Evolutionary conservation across 2,113 vertebrate genomes (phyloP).

Genomic region (Sigmodon hispidus): DNA sequence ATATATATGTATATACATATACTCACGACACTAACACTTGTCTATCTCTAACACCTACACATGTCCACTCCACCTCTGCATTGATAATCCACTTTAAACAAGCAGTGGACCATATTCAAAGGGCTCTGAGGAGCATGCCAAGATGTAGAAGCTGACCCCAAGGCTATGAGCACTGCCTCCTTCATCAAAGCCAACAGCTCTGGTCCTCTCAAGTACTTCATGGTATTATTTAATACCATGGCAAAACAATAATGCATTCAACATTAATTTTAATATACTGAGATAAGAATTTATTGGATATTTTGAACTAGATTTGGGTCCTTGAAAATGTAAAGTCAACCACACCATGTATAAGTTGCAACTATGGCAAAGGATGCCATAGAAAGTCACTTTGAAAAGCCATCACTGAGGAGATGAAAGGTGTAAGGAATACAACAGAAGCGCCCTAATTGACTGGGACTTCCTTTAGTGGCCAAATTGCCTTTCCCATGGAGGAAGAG

Average conservation of each 20-base stretch:
- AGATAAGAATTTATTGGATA: not conserved
- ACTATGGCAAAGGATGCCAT: not conserved
- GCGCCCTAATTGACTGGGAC: not conserved
- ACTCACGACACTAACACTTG: not conserved
- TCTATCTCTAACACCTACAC: not conserved
- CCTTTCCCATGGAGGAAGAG: not conserved
- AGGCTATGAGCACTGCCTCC: not conserved
- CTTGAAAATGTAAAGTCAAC: conserved; percentile 1
- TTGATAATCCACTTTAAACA: not conserved
- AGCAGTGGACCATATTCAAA: not conserved
- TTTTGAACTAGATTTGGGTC: not conserved
- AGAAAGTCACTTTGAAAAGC: not conserved
- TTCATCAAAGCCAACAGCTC: not conserved
- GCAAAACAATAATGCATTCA: conserved; percentile 23
- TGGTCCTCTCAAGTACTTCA: not conserved
- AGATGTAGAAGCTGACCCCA: not conserved
- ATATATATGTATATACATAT: not conserved
- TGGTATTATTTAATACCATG: not conserved
- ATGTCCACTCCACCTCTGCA: not conserved
- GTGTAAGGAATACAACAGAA: not conserved
- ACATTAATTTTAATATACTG: not conserved
- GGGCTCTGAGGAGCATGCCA: not conserved
- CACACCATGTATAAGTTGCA: not conserved
- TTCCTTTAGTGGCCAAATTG: not conserved
- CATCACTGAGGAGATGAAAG: not conserved